Base-by-base conservation (phyloP, 2,113 vertebrate genomes). In the Argyrosomus japonicus region DNA sequence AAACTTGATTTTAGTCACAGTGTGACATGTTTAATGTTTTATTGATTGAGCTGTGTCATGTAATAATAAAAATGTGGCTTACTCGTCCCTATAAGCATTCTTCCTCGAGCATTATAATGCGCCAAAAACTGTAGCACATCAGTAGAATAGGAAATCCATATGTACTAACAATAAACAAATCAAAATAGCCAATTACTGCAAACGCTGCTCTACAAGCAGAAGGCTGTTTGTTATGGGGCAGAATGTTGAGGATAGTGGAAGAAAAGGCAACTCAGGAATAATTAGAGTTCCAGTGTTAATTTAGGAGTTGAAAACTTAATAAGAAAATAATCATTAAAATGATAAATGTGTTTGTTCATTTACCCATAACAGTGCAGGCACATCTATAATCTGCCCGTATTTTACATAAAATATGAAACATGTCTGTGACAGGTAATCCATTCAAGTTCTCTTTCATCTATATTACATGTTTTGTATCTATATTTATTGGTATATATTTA, bases 201-300 rank as follows among this genome's bases (percentile, higher is more conserved):
- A 78, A 76, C 32, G 13, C 25, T 67, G 65, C 40, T 18, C 29
- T 12, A 25, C 40, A 43, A 40, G 51, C 50, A 75, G 36, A 68
- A 76, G 57, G 6, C 56, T 73, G 62, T 68, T 58, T 40, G 29
- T 47, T 54, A 27, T 4, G 32, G 47, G 19, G 43, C 6, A 17
- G 67, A 70, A 57, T 73, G n/a, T 57, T 58, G 54, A 67, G 48
- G 61, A 68, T 56, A 67, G 57, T 17, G 11, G 56, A 70, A 62
- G 48, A 70, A 63, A 81, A 72, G 23, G 75, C 54, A 36, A 85
- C n/a, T 64, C 45, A 57, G 47, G 64, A 65, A 72, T 80, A 54
- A 82, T 79, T 85, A 74, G 19, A 76, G 50, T 50, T 76, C 5
- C 36, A 19, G 23, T 61, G 47, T 64, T 67, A 71, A 71, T 80